These are phyloP conservation scores for Heteropelma amictum DNA, from an alignment of 2,888 invertebrate species.

Conservation along the genomic window DNA sequence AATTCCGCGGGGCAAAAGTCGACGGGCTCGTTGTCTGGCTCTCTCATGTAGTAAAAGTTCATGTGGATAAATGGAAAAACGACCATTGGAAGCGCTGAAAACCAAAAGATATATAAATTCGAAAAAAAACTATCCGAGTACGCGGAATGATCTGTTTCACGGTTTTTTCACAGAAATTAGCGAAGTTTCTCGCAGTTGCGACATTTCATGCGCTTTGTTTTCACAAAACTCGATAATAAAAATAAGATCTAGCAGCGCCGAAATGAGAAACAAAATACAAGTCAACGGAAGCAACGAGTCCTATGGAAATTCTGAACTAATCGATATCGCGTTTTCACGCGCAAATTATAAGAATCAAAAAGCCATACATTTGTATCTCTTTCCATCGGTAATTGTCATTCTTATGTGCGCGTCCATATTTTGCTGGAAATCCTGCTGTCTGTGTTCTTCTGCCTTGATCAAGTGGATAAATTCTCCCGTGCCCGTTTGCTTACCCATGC, in stretches of 20 bases:
- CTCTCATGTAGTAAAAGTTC: slow-evolving; percentile 72
- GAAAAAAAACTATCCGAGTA: neutral
- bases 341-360: neutral
- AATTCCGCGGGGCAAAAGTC: slow-evolving; percentile 80
- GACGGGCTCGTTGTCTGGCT: slow-evolving; percentile 30
- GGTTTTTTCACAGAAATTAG: too few relatives aligned
- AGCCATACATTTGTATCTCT: slow-evolving; percentile 56
- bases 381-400: slow-evolving; percentile 51
- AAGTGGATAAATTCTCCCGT: slow-evolving; percentile 65
- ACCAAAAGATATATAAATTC: neutral
- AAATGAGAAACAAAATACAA: too few relatives aligned
- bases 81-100: slow-evolving; percentile 63
- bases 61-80: slow-evolving; percentile 74
- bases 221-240: too few relatives aligned
- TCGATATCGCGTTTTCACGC: neutral
- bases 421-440: slow-evolving; percentile 53
- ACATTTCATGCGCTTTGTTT: too few relatives aligned
- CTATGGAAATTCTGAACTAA: too few relatives aligned
- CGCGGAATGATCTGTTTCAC: neutral
- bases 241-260: too few relatives aligned
- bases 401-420: slow-evolving; percentile 67
- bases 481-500: slow-evolving; percentile 66
- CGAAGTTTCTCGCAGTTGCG: too few relatives aligned
- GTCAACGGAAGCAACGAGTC: too few relatives aligned
- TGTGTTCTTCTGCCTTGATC: slow-evolving; percentile 58